Base-by-base conservation (phyloP, 2,797 vertebrate genomes). In the Pteropus rufus region DNA sequence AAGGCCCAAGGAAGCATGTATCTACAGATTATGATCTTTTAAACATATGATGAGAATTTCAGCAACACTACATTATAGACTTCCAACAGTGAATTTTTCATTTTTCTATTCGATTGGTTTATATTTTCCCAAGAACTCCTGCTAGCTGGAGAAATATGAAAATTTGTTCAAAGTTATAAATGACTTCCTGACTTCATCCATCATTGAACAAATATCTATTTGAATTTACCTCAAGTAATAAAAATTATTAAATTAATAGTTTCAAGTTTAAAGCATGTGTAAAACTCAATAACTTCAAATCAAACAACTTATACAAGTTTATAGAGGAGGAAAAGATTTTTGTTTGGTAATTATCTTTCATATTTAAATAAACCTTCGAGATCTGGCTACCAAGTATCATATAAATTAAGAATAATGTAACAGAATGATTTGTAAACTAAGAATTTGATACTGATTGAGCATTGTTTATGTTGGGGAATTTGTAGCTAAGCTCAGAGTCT, bases 391-490 rank as follows among this genome's bases (percentile, higher is more conserved):
- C 85, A 70, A 69, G 34, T 93, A 97, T 91, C 94, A 92, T 69
- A 96, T 54, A 95, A 96, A 89, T 97, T 91, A 94, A 92, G 96
- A 98, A 97, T 96, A 97, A 83, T 96, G 83, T 93, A 97, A 89
- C n/a, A 97, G 73, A 96, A 95, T 80, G 82, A 97, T 95, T 95
- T 60, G 24, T 96, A 94, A 72, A 24, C 52, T n/a, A 97, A 95
- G 36, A 92, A 97, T 97, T 93, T 93, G 91, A 96, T 93, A 97
- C 62, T 93, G 62, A 97, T 36, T 84, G 60, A 96, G 69, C 96
- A 82, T 86, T 86, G 87, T 95, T 98, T 97, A 79, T 69, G 87
- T 91, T 95, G 46, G 29, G 73, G 52, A 86, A 76, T 94, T 54
- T 84, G 1, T 56, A 72, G 44, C 24, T 91, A 83, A 80, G 24